Percentiles rank a stretch among this genome's conserved stretches.
Evolutionary conservation across 2,797 vertebrate species (phyloP).

Genomic region (Sciurus vulgaris): DNA sequence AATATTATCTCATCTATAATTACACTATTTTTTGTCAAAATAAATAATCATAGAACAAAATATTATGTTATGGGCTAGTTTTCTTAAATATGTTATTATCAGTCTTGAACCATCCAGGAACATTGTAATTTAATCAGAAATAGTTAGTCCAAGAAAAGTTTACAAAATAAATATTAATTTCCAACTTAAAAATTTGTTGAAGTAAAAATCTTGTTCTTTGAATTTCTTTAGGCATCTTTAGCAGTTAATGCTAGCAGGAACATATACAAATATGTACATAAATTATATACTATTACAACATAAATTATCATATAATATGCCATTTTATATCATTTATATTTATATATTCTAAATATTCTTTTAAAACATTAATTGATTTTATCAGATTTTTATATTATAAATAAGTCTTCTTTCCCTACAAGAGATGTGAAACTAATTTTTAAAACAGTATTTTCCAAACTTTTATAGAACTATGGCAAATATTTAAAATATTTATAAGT

Average conservation of each 20-base stretch:
- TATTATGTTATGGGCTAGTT: background rate
- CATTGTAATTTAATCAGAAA: conserved; percentile 8
- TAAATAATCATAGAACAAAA: background rate
- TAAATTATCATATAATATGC: background rate
- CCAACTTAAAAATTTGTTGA: background rate
- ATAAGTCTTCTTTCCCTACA: background rate
- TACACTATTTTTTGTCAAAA: background rate
- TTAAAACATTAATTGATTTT: conserved; percentile 12
- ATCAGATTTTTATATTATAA: background rate
- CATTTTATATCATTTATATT: background rate
- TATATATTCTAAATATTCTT: background rate
- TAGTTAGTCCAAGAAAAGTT: background rate
- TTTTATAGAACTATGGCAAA: background rate
- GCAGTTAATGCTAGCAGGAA: background rate
- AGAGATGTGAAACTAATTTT: background rate
- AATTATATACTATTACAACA: background rate
- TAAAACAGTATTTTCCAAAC: background rate
- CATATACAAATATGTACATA: background rate
- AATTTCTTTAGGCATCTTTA: background rate
- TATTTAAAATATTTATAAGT: background rate
- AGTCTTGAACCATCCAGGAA: background rate
- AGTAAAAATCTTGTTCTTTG: background rate
- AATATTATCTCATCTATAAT: conserved; percentile 46
- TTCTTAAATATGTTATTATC: conserved; percentile 51
- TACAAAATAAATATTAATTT: conserved; percentile 1